These are phyloP conservation scores for Drosophila mulleri DNA, from an alignment of 2,888 invertebrate species.

Conservation along the genomic window DNA sequence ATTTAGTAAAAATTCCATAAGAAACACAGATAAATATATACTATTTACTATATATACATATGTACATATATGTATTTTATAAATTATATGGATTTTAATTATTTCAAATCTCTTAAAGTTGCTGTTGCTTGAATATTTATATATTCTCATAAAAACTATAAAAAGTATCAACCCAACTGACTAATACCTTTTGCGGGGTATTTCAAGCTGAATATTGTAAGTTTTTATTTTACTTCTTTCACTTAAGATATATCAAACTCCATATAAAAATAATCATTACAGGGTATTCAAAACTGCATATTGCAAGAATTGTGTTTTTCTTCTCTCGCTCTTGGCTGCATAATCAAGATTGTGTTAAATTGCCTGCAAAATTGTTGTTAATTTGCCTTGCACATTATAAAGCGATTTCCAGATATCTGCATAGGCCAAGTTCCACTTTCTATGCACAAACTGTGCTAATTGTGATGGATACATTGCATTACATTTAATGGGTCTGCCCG, in stretches of 20 bases:
- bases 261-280: not conserved
- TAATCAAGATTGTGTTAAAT: constrained; percentile 79
- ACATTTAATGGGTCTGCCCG: constrained; percentile 43
- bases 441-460: constrained; percentile 65
- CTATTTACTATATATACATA: too few species aligned
- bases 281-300: constrained; percentile 51
- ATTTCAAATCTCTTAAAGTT: too few species aligned
- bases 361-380: constrained; percentile 78
- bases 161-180: not conserved
- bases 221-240: not conserved
- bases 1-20: not conserved
- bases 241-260: not conserved
- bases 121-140: too few species aligned
- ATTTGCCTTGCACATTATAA: constrained; percentile 74
- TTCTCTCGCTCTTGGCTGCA: constrained; percentile 38
- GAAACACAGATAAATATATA: too few species aligned
- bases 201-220: not conserved
- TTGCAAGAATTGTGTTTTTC: constrained; percentile 22
- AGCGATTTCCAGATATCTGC: constrained; percentile 68
- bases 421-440: constrained; percentile 74
- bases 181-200: not conserved
- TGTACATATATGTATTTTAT: too few species aligned
- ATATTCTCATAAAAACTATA: too few species aligned
- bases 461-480: constrained; percentile 68
- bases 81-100: too few species aligned